A percentile compares a stretch with the other conserved stretches of the same genome.
These are phyloP conservation scores for Drosophila prolongata DNA, from an alignment of 2,888 invertebrate genomes.

Conservation along the genomic window DNA sequence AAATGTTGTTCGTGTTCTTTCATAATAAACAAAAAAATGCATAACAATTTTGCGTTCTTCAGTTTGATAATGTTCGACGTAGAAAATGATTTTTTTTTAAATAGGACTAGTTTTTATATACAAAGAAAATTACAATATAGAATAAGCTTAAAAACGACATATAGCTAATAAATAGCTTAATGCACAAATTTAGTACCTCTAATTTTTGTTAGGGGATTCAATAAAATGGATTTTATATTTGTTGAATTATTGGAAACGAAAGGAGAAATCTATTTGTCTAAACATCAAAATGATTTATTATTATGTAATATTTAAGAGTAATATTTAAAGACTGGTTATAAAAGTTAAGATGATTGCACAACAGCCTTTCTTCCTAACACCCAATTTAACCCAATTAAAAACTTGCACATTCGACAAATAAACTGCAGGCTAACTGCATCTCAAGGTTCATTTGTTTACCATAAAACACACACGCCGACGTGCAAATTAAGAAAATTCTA, in stretches of 20 bases:
- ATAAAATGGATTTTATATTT: no score
- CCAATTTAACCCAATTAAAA: constrained; percentile 26
- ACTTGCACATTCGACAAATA: constrained; percentile 12
- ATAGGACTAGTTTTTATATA: no score
- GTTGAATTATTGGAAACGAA: no score
- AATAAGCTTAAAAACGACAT: no score
- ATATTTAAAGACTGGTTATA: background rate
- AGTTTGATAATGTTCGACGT: no score
- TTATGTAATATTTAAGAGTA: background rate
- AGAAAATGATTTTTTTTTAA: no score
- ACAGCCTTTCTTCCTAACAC: background rate
- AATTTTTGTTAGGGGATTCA: no score
- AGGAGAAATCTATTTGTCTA: background rate
- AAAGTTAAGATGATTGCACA: constrained; percentile 7
- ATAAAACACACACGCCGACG: constrained; percentile 33
- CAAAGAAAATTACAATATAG: no score
- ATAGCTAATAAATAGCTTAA: no score
- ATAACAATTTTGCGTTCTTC: background rate
- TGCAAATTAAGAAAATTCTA: constrained; percentile 61
- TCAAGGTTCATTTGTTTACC: constrained; percentile 59
- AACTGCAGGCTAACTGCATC: constrained; percentile 53
- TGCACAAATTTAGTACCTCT: no score
- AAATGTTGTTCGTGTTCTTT: constrained; percentile 7
- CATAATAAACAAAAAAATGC: constrained; percentile 14
- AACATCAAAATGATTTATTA: background rate